These are phyloP conservation scores for Cricetomys ansorgei DNA, from an alignment of 2,113 vertebrate species.

Conservation along the genomic window DNA sequence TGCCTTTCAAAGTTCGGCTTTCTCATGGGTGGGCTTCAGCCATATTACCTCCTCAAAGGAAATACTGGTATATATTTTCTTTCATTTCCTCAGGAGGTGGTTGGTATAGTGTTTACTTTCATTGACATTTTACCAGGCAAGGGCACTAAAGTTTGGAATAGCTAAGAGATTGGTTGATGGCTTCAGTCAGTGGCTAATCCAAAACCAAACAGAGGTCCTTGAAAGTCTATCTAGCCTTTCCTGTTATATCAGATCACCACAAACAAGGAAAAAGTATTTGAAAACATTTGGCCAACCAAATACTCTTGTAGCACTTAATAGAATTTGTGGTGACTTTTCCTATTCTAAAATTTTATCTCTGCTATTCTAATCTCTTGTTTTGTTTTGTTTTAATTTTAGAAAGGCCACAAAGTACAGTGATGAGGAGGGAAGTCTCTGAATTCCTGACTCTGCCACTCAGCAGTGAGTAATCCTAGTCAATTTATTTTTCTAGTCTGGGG, in stretches of 20 bases:
- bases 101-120: neutral
- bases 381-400: slow-evolving; percentile 2
- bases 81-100: neutral
- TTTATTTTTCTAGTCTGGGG: neutral
- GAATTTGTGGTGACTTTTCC: neutral
- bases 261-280: neutral
- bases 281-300: slow-evolving; percentile 15
- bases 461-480: neutral
- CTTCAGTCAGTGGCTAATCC: neutral
- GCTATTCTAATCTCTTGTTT: neutral
- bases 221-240: neutral
- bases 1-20: neutral
- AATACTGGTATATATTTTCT: neutral
- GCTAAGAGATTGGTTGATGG: neutral
- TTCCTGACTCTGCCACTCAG: neutral
- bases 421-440: neutral
- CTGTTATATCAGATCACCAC: neutral
- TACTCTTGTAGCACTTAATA: neutral
- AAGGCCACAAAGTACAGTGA: neutral
- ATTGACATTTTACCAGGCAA: slow-evolving; percentile 31
- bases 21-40: neutral
- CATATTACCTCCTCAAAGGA: neutral
- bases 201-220: neutral
- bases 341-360: neutral
- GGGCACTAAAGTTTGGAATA: neutral